Percentiles rank a stretch among this genome's conserved stretches.
Conservation (phyloP, 2,888 invertebrate species). For the Scaptomyza tumidula region DNA sequence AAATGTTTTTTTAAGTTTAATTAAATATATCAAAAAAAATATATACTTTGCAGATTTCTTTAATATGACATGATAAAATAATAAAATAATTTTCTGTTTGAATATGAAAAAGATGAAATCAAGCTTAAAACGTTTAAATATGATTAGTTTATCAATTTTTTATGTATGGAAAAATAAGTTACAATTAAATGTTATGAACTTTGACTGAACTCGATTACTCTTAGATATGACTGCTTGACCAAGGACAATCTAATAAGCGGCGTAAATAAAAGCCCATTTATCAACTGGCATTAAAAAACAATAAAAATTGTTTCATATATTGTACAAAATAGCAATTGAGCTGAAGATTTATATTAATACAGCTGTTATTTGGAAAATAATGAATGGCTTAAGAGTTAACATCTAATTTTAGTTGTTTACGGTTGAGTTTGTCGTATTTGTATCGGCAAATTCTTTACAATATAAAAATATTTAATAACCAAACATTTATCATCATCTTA, state of each 20-base stretch:
- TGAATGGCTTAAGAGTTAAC: neutral
- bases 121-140: too few species aligned
- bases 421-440: neutral
- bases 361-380: neutral
- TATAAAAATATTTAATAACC: constrained; percentile 10
- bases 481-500: constrained; percentile 5
- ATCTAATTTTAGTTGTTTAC: constrained; percentile 1
- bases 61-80: too few species aligned
- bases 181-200: neutral
- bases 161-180: too few species aligned
- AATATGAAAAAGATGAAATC: too few species aligned
- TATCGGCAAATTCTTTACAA: neutral
- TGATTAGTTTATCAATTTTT: too few species aligned
- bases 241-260: constrained; percentile 26
- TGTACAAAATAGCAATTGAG: neutral
- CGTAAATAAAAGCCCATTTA: constrained; percentile 12
- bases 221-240: neutral
- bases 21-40: too few species aligned
- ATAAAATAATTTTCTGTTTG: too few species aligned
- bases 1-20: too few species aligned
- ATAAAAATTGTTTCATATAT: constrained; percentile 1
- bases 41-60: too few species aligned
- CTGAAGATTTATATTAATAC: neutral
- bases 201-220: neutral
- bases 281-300: constrained; percentile 16